Evolutionary conservation across 2,113 vertebrate genomes (phyloP).

Genomic region (Trogon melanurus): DNA sequence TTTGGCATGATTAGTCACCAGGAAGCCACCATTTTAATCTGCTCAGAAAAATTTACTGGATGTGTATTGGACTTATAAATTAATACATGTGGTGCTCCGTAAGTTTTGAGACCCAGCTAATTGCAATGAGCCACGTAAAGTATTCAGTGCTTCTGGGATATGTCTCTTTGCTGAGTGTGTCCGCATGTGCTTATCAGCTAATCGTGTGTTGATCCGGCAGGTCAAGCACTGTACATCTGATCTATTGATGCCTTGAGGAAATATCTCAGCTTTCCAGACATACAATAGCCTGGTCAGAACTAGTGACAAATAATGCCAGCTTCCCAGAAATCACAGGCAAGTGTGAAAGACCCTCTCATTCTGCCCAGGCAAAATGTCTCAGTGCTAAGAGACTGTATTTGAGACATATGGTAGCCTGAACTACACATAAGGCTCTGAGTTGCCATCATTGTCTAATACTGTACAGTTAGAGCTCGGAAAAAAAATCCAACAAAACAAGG

Average conservation of each 20-base stretch:
- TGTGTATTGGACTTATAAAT: background rate
- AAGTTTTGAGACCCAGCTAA: background rate
- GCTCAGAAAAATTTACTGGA: background rate
- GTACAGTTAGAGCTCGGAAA: background rate
- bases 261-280: background rate
- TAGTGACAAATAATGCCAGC: background rate
- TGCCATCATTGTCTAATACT: background rate
- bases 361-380: background rate
- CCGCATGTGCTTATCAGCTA: background rate
- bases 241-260: background rate
- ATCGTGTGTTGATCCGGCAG: background rate
- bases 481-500: background rate
- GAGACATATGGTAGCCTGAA: background rate
- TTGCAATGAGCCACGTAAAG: background rate
- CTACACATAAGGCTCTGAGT: background rate
- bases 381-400: background rate
- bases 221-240: background rate
- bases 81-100: background rate
- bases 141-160: background rate
- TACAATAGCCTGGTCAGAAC: background rate
- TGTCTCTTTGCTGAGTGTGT: fast-evolving
- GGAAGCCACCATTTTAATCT: background rate
- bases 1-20: background rate
- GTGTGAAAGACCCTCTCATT: background rate
- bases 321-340: background rate